A percentile compares a stretch with the other conserved stretches of the same genome.
Conservation (phyloP, 2,113 vertebrate species). For the Chloropsis hardwickii region DNA sequence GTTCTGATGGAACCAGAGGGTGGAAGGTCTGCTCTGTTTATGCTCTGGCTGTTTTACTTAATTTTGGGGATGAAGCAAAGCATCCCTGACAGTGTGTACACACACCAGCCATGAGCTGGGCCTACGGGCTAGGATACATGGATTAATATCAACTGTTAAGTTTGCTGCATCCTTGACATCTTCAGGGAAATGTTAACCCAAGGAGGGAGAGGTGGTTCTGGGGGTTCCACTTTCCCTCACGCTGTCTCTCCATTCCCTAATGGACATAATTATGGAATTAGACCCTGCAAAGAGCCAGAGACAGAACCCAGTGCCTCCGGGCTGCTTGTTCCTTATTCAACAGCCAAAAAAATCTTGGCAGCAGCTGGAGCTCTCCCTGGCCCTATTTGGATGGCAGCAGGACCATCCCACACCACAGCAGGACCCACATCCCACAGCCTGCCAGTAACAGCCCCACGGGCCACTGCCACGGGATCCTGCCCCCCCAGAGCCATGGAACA, state of each 20-base stretch:
- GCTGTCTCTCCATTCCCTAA: neutral
- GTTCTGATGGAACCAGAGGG: neutral
- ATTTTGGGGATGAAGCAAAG: neutral
- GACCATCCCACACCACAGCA: neutral
- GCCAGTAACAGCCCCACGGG: accelerated
- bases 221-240: neutral
- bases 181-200: neutral
- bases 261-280: neutral
- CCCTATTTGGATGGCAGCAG: neutral
- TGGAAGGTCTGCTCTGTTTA: neutral
- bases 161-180: neutral
- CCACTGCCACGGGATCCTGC: neutral
- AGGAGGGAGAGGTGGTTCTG: neutral
- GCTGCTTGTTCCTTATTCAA: neutral
- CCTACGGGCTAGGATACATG: neutral
- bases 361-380: neutral
- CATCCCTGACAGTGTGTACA: neutral
- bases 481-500: accelerated
- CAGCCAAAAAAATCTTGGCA: accelerated
- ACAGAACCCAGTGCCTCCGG: neutral
- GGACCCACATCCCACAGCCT: no score
- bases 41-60: neutral
- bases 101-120: neutral
- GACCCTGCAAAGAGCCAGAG: neutral
- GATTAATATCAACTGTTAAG: neutral